Evolutionary conservation across 1,140 invertebrate species (phyloP).

Genomic region (Acyrthosiphon pisum): DNA sequence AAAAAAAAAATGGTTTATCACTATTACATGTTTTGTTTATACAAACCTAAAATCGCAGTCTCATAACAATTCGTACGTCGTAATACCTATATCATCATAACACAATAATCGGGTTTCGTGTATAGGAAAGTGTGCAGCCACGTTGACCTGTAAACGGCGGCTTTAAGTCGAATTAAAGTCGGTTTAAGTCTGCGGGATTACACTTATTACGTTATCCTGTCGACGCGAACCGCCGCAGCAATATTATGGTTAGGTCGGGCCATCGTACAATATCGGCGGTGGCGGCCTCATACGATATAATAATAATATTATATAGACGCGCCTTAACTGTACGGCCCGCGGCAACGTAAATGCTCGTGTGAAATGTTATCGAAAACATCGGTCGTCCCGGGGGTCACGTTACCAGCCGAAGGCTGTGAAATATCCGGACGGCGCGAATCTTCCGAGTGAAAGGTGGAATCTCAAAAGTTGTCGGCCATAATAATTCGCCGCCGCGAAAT

Average conservation of each 20-base stretch:
- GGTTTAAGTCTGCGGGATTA: not conserved
- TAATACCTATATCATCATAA: not conserved
- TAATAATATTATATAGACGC: not conserved
- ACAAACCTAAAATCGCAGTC: not conserved
- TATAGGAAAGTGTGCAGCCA: not conserved
- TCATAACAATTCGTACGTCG: not conserved
- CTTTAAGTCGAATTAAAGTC: not conserved
- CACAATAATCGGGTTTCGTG: not conserved
- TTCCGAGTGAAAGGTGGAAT: constrained; percentile 30
- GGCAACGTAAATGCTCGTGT: constrained; percentile 32
- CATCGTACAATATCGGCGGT: not conserved
- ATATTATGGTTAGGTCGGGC: not conserved
- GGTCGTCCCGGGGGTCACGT: not conserved
- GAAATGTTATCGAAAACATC: constrained; percentile 3
- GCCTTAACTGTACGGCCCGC: not conserved
- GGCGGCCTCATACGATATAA: not conserved
- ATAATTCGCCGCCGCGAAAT: not conserved
- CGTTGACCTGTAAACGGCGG: not conserved
- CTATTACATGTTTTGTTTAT: not conserved
- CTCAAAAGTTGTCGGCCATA: not conserved
- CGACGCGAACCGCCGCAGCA: too few species aligned
- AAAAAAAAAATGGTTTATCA: not conserved
- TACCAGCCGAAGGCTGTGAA: not conserved
- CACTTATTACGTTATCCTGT: not conserved
- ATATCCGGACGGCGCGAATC: not conserved